Evolutionary conservation across 2,888 invertebrate genomes (phyloP).

Genomic region (Drosophila mayaguana): DNA sequence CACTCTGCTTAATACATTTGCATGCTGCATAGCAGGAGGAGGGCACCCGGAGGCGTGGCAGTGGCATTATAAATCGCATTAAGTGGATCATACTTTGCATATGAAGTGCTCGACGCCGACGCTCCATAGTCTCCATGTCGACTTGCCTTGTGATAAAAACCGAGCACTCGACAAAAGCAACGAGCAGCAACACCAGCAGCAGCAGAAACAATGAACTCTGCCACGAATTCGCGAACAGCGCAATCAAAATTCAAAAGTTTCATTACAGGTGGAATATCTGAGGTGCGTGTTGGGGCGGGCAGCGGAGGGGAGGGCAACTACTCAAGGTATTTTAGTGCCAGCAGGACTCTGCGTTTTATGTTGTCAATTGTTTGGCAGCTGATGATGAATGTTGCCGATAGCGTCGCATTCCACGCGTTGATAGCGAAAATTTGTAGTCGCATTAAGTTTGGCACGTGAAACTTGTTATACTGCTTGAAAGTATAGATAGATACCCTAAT

Average conservation of each 20-base stretch:
- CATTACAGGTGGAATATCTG: conserved; percentile 70
- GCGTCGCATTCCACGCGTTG: conserved; percentile 41
- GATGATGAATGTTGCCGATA: conserved; percentile 79
- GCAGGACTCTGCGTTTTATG: conserved; percentile 41
- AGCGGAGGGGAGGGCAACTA: too few relatives aligned
- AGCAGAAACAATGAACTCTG: conserved; percentile 47
- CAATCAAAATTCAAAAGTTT: conserved; percentile 82
- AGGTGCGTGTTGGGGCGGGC: neutral
- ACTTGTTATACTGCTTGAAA: conserved; percentile 26
- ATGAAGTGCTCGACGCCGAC: conserved; percentile 65
- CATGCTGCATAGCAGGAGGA: conserved; percentile 30
- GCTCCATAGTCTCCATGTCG: conserved; percentile 35
- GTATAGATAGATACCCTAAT: conserved; percentile 27
- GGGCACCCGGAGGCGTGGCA: conserved; percentile 11
- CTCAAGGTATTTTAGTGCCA: conserved; percentile 39
- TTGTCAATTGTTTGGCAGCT: conserved; percentile 79
- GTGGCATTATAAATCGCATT: conserved; percentile 79
- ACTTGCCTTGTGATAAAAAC: conserved; percentile 63
- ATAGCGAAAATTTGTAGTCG: conserved; percentile 66
- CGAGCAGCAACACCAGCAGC: conserved; percentile 7
- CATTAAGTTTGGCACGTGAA: conserved; percentile 57
- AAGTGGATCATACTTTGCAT: conserved; percentile 82
- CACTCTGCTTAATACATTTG: conserved; percentile 62
- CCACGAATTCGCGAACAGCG: conserved; percentile 21
- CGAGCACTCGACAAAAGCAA: conserved; percentile 42